phyloP scores from a whole-genome alignment of 2,888 invertebrate genomes.

The Agrotis clavis region DNA sequence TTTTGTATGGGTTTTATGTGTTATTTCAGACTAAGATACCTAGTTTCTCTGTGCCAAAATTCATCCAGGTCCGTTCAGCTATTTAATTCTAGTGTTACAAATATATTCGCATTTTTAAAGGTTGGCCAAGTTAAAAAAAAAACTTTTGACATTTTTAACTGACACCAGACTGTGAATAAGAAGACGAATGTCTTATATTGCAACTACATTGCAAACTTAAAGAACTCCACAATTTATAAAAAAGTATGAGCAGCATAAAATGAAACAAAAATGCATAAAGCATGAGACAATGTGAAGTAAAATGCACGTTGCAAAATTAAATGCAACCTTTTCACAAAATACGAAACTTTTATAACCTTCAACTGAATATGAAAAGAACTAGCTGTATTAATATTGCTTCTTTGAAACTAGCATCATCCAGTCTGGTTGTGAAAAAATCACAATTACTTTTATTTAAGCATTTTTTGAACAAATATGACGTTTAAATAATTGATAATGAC shows the following conservation, averaged over 20 bases:
- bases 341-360: neutral
- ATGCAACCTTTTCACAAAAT: slow-evolving; percentile 1
- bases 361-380: neutral
- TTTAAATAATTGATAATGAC: too few species aligned
- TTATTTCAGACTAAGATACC: too few species aligned
- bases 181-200: neutral
- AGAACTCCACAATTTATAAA: neutral
- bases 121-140: neutral
- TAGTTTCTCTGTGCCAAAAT: too few species aligned
- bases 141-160: neutral
- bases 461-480: too few species aligned
- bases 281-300: neutral
- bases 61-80: too few species aligned
- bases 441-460: neutral
- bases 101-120: too few species aligned
- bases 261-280: slow-evolving; percentile 10
- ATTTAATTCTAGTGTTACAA: too few species aligned
- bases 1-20: too few species aligned
- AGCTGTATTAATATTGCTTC: slow-evolving; percentile 4
- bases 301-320: slow-evolving; percentile 6
- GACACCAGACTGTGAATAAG: neutral
- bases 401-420: neutral
- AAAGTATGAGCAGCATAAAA: neutral
- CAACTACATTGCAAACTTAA: neutral
- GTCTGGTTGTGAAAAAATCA: neutral